Evolutionary conservation across 1,140 invertebrate genomes (phyloP), one percentile per base, ranked within the genome.

Genomic region (Neodiprion pinetum): DNA sequence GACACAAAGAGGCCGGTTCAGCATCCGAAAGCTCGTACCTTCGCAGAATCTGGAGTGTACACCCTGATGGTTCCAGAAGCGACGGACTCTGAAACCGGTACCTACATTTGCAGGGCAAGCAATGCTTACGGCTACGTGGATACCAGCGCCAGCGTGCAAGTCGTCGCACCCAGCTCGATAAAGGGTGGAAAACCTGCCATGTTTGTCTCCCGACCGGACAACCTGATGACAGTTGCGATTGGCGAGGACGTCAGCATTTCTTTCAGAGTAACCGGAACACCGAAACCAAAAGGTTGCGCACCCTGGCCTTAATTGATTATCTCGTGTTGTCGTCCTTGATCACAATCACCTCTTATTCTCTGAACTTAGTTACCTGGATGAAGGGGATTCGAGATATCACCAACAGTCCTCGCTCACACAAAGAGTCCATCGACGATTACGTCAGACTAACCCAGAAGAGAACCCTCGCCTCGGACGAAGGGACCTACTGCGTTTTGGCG

Each of bases 401-500:
- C 9, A 92, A 92, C 78, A 93, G 92, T 79, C 91, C 93, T 72
- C 88, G 95, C 53, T 93, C 94, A 1, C 91, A 94, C 83, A 95
- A 94, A 86, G 95, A 96, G 87, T 92, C 92, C 1, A 93, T 94
- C 53, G 94, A 96, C 79, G 95, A 97, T 85, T 96, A 95, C 74
- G 92, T 94, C 48, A 93, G 95, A 80, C 92, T 99, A 67, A 95
- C 96, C 9, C 90, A 99, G 76, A 96, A 96, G 83, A 93, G 96
- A 81, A 93, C 95, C 1, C 92, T 93, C 72, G 89, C 93, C 9
- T 92, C 96, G 67, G 98, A 99, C 84, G 93, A 95, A 74, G 98
- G 97, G 9, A 97, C 96, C 8, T 99, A 99, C 85, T 98, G 96
- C 70, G 95, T 99, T 75, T 89, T 99, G 21, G 94, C 96, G 8